These are phyloP conservation scores for Agonopterix subpropinquella DNA, from an alignment of 2,888 invertebrate genomes.

Conservation along the genomic window DNA sequence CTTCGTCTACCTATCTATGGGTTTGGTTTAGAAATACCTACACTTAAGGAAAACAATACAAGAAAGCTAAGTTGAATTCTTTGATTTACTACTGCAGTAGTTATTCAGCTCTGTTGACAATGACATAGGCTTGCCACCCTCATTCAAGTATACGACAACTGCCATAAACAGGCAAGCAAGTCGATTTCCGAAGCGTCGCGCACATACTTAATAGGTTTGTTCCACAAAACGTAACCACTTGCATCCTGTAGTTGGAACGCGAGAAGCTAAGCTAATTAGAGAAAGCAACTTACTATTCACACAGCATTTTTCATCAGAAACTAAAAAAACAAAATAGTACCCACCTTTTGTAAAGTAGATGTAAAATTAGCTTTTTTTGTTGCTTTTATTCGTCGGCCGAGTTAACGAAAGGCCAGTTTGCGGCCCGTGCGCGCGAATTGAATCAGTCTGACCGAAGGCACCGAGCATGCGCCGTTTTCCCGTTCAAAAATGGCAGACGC, in stretches of 20 bases:
- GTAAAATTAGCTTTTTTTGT: slow-evolving; percentile 11
- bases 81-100: too few relatives aligned
- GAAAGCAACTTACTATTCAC: slow-evolving; percentile 31
- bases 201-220: slow-evolving; percentile 6
- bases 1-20: too few relatives aligned
- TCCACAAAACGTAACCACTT: slow-evolving; percentile 22
- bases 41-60: too few relatives aligned
- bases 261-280: slow-evolving; percentile 39
- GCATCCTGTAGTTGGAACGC: slow-evolving; percentile 27
- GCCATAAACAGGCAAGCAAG: too few relatives aligned
- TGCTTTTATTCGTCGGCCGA: slow-evolving; percentile 25
- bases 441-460: slow-evolving; percentile 27
- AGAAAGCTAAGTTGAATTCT: too few relatives aligned
- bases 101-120: too few relatives aligned
- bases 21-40: too few relatives aligned
- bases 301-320: neutral
- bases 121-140: too few relatives aligned
- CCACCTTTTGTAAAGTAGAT: slow-evolving; percentile 10
- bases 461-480: slow-evolving; percentile 41
- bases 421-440: slow-evolving; percentile 12
- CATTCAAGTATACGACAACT: too few relatives aligned
- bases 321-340: slow-evolving; percentile 2
- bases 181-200: too few relatives aligned
- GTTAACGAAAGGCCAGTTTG: slow-evolving; percentile 8
- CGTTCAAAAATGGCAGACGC: slow-evolving; percentile 37